Evolutionary conservation across 2,113 vertebrate genomes (phyloP).

Genomic region (Sceloporus tristichus): DNA sequence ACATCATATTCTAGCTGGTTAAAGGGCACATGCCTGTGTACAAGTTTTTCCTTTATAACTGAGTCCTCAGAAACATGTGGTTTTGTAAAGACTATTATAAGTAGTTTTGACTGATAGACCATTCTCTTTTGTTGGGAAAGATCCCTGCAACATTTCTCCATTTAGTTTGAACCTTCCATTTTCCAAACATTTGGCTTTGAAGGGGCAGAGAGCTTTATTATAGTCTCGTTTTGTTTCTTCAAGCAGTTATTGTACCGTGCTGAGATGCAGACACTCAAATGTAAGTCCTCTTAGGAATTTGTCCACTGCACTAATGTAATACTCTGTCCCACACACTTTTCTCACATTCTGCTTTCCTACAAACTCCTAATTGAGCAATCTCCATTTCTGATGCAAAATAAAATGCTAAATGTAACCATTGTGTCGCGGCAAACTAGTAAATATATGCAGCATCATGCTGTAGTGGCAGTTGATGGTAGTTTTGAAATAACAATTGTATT

Average conservation of each 20-base stretch:
- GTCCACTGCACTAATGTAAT: conserved; percentile 24
- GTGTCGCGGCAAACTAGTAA: conserved; percentile 1
- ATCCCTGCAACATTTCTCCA: conserved; percentile 49
- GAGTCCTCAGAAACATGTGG: conserved; percentile 16
- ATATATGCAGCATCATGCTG: not conserved
- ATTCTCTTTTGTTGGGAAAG: conserved; percentile 48
- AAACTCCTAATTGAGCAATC: conserved; percentile 8
- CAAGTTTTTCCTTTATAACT: too few relatives aligned
- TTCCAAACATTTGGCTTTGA: conserved; percentile 31
- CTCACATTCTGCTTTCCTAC: conserved; percentile 28
- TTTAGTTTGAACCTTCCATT: conserved; percentile 35
- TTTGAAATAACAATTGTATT: too few relatives aligned
- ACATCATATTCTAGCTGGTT: too few relatives aligned
- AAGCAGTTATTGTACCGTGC: not conserved
- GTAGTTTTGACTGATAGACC: conserved; percentile 44
- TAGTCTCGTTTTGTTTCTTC: not conserved
- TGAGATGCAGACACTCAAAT: not conserved
- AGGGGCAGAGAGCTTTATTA: not conserved
- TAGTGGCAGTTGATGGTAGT: not conserved
- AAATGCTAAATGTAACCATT: not conserved
- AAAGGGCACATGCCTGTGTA: too few relatives aligned
- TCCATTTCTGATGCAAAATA: conserved; percentile 5
- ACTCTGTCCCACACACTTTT: conserved; percentile 23
- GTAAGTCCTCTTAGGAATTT: conserved; percentile 23
- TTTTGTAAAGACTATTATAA: conserved; percentile 59